These are phyloP conservation scores for Pycnomerus fuliginosus DNA, from an alignment of 2,888 invertebrate genomes.

Conservation along the genomic window DNA sequence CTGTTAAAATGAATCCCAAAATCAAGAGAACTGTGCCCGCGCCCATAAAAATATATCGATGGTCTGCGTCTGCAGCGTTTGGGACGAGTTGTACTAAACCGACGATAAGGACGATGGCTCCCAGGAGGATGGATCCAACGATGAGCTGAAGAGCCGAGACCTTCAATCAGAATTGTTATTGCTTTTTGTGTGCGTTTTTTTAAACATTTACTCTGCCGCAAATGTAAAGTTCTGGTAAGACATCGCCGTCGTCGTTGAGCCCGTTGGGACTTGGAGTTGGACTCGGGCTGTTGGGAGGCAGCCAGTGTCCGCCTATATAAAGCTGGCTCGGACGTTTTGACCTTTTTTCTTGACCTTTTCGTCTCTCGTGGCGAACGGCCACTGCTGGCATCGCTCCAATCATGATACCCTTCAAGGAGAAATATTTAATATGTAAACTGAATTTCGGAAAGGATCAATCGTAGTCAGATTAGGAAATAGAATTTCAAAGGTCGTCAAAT, in stretches of 20 bases:
- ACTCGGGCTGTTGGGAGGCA: conserved; percentile 60
- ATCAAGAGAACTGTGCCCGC: conserved; percentile 65
- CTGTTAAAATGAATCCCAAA: conserved; percentile 64
- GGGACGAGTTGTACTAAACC: conserved; percentile 75
- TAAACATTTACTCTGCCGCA: conserved; percentile 65
- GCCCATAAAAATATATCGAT: conserved; percentile 69
- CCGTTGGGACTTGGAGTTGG: conserved; percentile 66
- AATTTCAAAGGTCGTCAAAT: too few relatives aligned
- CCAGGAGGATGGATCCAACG: conserved; percentile 71
- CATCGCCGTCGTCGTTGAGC: conserved; percentile 56
- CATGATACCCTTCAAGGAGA: too few relatives aligned
- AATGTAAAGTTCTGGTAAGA: conserved; percentile 68
- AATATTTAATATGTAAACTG: too few relatives aligned
- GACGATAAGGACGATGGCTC: conserved; percentile 72
- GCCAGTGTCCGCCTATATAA: conserved; percentile 65
- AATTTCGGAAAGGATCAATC: too few relatives aligned
- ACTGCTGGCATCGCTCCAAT: conserved; percentile 87
- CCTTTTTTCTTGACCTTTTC: conserved; percentile 69
- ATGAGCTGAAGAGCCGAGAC: conserved; percentile 72
- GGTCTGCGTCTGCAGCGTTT: conserved; percentile 74
- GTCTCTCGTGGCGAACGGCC: conserved; percentile 78
- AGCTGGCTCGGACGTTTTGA: conserved; percentile 64
- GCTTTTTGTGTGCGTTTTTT: background rate
- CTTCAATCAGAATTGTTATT: conserved; percentile 48
- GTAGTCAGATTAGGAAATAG: too few relatives aligned